Conservation (phyloP, 2,888 invertebrate species). For the Microctonus aethiopoides region DNA sequence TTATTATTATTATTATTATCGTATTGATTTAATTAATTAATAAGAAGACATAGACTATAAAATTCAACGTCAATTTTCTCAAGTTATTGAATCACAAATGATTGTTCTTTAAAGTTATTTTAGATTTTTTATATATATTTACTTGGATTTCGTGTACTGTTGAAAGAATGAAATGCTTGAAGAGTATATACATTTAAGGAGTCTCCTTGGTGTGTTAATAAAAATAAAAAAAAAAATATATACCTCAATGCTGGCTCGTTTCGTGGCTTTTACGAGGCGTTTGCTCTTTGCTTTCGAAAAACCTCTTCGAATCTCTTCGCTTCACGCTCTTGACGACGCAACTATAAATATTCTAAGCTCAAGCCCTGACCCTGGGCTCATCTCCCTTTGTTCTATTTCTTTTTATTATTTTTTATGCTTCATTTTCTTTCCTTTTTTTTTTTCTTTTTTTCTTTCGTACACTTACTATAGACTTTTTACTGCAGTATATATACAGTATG, state of each 20-base stretch:
- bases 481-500: background rate
- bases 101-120: background rate
- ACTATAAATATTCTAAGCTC: constrained; percentile 52
- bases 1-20: too few species aligned
- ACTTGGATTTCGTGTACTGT: too few species aligned
- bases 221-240: background rate
- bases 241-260: background rate
- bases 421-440: background rate
- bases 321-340: constrained; percentile 50
- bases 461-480: constrained; percentile 23
- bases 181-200: background rate
- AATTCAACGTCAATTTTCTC: background rate
- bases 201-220: background rate
- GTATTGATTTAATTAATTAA: too few species aligned
- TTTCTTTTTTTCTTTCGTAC: background rate
- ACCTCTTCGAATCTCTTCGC: constrained; percentile 31
- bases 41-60: background rate
- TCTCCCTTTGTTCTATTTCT: constrained; percentile 9
- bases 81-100: background rate
- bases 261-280: constrained; percentile 29
- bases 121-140: background rate
- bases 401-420: constrained; percentile 4
- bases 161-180: background rate
- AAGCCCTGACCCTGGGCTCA: background rate
- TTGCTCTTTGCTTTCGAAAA: constrained; percentile 19